phyloP scores from a whole-genome alignment of 2,888 invertebrate genomes.

The Antheraea assamensis region DNA sequence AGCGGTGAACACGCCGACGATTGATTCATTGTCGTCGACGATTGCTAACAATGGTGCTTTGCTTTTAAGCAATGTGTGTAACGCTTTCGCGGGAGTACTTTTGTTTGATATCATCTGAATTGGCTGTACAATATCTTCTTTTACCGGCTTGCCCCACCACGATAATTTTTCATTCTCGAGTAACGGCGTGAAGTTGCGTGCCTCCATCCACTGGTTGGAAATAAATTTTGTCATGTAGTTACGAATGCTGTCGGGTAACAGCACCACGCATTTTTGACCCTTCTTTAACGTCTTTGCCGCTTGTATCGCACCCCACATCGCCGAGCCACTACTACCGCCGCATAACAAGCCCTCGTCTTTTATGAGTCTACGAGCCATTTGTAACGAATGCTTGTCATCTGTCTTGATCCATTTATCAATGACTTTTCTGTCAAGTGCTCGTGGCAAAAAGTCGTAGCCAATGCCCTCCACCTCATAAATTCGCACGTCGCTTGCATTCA shows the following conservation, averaged over 20 bases:
- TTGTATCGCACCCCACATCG: conserved; percentile 88
- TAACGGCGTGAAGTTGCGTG: conserved; percentile 82
- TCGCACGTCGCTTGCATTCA: conserved; percentile 87
- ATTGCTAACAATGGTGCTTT: conserved; percentile 49
- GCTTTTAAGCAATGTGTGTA: conserved; percentile 84
- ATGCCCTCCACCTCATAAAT: conserved; percentile 95
- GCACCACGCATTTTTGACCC: conserved; percentile 93
- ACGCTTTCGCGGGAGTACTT: conserved; percentile 85
- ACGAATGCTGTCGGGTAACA: conserved; percentile 96
- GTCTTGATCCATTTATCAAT: conserved; percentile 96
- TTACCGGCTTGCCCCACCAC: conserved; percentile 88
- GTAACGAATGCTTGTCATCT: conserved; percentile 89
- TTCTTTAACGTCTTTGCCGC: conserved; percentile 88
- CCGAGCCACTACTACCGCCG: conserved; percentile 97
- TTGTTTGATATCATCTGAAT: conserved; percentile 81
- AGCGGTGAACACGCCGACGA: conserved; percentile 87
- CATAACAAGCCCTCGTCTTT: conserved; percentile 96
- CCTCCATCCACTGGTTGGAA: conserved; percentile 97
- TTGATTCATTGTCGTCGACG: conserved; percentile 64
- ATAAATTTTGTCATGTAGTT: conserved; percentile 99
- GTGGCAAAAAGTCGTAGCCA: conserved; percentile 98
- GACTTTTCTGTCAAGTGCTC: conserved; percentile 89
- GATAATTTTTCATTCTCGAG: conserved; percentile 51
- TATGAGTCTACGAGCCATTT: conserved; percentile 93
- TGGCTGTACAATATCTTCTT: conserved; percentile 81